Conservation (phyloP, 2,797 vertebrate genomes). For the Chlorospingus flavigularis region DNA sequence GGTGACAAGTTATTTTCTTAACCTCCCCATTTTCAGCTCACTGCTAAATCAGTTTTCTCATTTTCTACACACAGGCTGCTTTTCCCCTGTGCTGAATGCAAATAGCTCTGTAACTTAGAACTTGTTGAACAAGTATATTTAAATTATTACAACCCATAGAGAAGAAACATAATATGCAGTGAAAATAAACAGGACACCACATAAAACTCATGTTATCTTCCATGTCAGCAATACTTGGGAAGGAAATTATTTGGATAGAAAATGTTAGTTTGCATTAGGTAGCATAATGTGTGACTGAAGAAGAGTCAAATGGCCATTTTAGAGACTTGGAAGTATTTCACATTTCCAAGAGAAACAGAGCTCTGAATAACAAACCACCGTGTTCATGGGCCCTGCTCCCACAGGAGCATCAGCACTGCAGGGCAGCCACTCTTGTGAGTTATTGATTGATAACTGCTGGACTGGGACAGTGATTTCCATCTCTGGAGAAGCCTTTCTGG, state of each 20-base stretch:
- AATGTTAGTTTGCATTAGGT: slow-evolving; percentile 38
- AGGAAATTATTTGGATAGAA: slow-evolving; percentile 52
- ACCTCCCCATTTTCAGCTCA: not conserved
- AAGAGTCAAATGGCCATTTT: slow-evolving; percentile 25
- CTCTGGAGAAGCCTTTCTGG: not conserved
- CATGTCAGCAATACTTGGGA: slow-evolving; percentile 31
- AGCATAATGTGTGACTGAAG: slow-evolving; percentile 7
- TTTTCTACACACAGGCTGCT: not conserved
- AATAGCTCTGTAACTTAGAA: not conserved
- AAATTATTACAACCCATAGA: not conserved
- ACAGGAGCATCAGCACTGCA: not conserved
- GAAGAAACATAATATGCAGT: slow-evolving; percentile 31
- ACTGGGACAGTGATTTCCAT: not conserved
- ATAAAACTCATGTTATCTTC: slow-evolving; percentile 18
- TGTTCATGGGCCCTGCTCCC: not conserved
- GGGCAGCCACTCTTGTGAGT: not conserved
- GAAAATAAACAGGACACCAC: slow-evolving; percentile 45
- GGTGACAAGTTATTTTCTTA: slow-evolving; percentile 17
- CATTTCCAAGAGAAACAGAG: slow-evolving; percentile 21
- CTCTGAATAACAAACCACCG: not conserved
- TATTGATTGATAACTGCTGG: not conserved
- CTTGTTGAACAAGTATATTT: slow-evolving; percentile 25
- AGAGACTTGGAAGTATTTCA: not conserved
- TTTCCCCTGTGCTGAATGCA: not conserved
- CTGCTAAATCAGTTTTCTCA: not conserved